phyloP scores from a whole-genome alignment of 2,113 vertebrate species.

The Lipotes vexillifer region DNA sequence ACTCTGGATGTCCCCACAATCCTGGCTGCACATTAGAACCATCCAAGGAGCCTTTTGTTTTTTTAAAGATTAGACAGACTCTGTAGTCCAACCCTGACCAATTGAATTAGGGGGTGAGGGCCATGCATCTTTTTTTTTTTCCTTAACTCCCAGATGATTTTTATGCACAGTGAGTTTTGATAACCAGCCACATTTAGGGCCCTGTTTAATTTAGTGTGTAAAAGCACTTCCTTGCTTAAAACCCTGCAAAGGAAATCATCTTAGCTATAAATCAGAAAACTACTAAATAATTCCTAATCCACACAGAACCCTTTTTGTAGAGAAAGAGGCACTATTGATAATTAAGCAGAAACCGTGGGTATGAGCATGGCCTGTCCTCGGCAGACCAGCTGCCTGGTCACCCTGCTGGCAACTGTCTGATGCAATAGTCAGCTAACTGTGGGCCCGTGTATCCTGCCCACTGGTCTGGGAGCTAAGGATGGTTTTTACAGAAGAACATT shows the following conservation, averaged over 20 bases:
- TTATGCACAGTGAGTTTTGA: neutral
- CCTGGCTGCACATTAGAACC: neutral
- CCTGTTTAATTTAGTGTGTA: neutral
- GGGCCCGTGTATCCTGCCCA: no score
- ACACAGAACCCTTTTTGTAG: neutral
- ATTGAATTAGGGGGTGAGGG: neutral
- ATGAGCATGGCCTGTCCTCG: neutral
- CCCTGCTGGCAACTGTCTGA: neutral
- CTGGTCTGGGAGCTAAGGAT: neutral
- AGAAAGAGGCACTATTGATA: slow-evolving; percentile 7
- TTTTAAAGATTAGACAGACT: neutral
- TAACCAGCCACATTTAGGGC: neutral
- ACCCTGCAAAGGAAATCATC: slow-evolving; percentile 6
- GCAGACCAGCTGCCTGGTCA: neutral
- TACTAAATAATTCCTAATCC: neutral
- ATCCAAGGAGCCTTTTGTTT: neutral
- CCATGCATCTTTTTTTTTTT: neutral
- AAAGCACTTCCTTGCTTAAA: neutral
- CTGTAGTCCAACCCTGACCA: neutral
- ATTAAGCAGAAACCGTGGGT: neutral
- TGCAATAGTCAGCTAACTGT: neutral
- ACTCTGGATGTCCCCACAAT: neutral
- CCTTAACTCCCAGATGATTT: neutral
- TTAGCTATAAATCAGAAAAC: slow-evolving; percentile 5
- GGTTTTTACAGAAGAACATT: neutral